Evolutionary conservation across 1,140 invertebrate genomes (phyloP), one percentile per base, ranked within the genome.

Genomic region (Hirudo medicinalis): DNA sequence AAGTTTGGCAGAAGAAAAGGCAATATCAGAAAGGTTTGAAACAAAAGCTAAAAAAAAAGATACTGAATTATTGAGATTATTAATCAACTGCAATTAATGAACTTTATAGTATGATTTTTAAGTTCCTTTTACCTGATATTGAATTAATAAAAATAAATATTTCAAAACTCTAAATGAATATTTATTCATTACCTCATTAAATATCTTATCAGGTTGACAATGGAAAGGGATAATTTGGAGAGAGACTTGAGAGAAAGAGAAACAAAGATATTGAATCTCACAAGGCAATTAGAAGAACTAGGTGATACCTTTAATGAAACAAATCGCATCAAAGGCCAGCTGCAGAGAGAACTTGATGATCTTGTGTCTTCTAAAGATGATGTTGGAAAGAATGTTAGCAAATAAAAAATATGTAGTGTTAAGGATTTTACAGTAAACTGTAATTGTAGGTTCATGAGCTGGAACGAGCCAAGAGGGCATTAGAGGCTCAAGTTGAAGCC

Each of bases 231-330:
- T 78, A 85, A 87, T 70, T 91, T 91, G 0, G 95, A 97, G 82
- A 86, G 91, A 22, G 95, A 98, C 78, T 90, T 91, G 0, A 85
- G 95, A n/a, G 96, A 99, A 77, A 97, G 97, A 79, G 95, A 98
- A 82, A 97, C 94, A 0, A 87, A 90, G 78, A 90, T 97, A 55
- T 83, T 98, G 43, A 92, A 91, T 11, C 82, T 97, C 60, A 91
- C 89, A 0, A 86, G 94, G 40, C 91, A 94, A 78, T 82, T 97
- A 2, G 94, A 98, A 76, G 91, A 96, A 71, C 85, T 91, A 60
- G 89, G 88, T 71, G 91, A 90, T 73, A 90, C 92, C 77, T 87
- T 93, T 71, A 93, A 96, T 73, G 93, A 97, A 78, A 79, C 93
- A 43, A 94, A 97, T 81, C 86, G 91, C 49, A 85, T 86, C 29